Evolutionary conservation across 1,140 invertebrate genomes (phyloP), one percentile per base, ranked within the genome.

Genomic region (Leptinotarsa lineolata): DNA sequence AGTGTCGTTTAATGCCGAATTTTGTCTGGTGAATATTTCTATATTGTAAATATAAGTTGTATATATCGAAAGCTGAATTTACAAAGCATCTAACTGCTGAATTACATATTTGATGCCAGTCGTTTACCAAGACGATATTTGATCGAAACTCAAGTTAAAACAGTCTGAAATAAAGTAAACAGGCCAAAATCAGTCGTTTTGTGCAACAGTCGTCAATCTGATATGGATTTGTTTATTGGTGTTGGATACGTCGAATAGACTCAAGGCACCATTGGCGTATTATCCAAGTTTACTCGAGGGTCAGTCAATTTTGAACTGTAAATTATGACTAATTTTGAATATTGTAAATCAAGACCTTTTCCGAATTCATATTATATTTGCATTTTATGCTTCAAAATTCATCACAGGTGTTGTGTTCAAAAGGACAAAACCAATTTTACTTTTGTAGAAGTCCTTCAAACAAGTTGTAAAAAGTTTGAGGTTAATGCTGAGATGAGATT

Each of bases 391-490:
- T 16, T 54, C 46, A 54, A 54, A 1, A 54, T 54, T 2, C 12
- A 63, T 63, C 60, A 63, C 60, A 22, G 22, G 20, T 18, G 60
- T 63, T 63, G 60, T 20, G 60, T 63, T 63, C 20, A 22, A 22
- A 63, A 63, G 20, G 1, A 63, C 15, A 63, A 63, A 24, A 63
- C 18, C 2, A 63, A 63, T 63, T 63, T 63, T 12, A 63, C 13
- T 22, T 22, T 63, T 22, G 60, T 63, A 2, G 2, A 63, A 63
- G 60, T 1, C 60, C 18, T 24, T 63, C 60, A 63, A 63, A 2
- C 18, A 3, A 12, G 60, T 63, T 63, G 60, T 63, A 3, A 63
- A 18, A 15, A 2, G 18, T 63, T 16, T 22, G 60, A 63, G 60
- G 18, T n/a, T 63, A 63, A 21, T 16, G 60, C 18, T 63, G 2